Conservation (phyloP, 2,797 vertebrate species). For the Hoplostethus mediterraneus region DNA sequence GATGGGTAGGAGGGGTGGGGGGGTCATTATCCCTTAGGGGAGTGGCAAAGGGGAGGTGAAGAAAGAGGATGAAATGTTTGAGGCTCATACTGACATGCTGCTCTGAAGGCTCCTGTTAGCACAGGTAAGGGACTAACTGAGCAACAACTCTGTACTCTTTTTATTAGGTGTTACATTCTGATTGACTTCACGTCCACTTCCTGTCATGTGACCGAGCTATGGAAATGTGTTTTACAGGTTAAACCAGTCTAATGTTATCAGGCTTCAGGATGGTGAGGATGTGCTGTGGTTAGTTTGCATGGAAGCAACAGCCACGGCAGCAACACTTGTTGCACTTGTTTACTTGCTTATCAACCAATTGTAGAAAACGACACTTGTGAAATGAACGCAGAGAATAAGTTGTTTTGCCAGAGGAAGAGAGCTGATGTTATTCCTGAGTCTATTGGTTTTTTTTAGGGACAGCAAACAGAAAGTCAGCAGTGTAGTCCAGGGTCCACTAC, state of each 20-base stretch:
- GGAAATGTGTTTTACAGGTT: neutral
- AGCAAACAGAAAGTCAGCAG: slow-evolving; percentile 7
- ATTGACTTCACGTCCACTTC: neutral
- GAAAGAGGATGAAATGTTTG: slow-evolving; percentile 61
- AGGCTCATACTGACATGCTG: slow-evolving; percentile 70
- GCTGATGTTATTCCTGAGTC: neutral
- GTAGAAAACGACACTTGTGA: neutral
- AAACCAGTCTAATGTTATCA: slow-evolving; percentile 7
- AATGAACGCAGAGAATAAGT: neutral
- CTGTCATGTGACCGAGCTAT: neutral
- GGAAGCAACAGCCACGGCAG: slow-evolving; percentile 3
- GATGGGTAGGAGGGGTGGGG: slow-evolving; percentile 10
- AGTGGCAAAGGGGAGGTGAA: slow-evolving; percentile 65
- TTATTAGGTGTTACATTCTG: neutral
- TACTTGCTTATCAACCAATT: neutral
- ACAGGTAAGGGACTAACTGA: slow-evolving; percentile 71
- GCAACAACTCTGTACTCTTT: neutral
- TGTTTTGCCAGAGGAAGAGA: neutral
- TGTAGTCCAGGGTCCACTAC: slow-evolving; percentile 64
- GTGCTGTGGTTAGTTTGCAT: slow-evolving; percentile 1
- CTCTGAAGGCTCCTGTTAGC: slow-evolving; percentile 55
- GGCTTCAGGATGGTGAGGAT: neutral
- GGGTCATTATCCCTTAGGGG: slow-evolving; percentile 64
- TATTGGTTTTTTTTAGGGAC: slow-evolving; percentile 7
- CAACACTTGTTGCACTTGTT: neutral